Percentiles rank a stretch among this genome's conserved stretches.
Evolutionary conservation across 2,888 invertebrate species (phyloP).

Genomic region (Ypsolopha sequella): DNA sequence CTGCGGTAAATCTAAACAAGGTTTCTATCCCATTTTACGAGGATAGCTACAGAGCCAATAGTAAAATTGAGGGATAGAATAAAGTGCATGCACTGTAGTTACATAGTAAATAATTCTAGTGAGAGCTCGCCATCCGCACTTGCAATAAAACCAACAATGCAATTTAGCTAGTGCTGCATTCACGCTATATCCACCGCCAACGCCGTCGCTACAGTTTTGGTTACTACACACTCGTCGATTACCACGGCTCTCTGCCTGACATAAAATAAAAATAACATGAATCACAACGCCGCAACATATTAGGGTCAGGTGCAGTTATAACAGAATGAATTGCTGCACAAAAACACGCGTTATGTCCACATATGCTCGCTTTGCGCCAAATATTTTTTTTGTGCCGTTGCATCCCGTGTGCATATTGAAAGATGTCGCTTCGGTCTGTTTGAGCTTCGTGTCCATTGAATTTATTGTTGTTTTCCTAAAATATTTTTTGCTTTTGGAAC

Average conservation of each 20-base stretch:
- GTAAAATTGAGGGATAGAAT: slow-evolving; percentile 50
- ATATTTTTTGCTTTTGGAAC: no score
- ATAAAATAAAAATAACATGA: slow-evolving; percentile 27
- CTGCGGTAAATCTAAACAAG: background rate
- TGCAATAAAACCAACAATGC: slow-evolving; percentile 65
- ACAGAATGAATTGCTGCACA: slow-evolving; percentile 14
- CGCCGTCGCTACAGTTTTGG: slow-evolving; percentile 45
- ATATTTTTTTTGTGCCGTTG: background rate
- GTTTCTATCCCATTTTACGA: background rate
- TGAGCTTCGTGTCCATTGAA: slow-evolving; percentile 14
- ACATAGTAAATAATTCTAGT: slow-evolving; percentile 65
- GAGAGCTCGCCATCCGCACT: slow-evolving; percentile 54
- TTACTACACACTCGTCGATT: slow-evolving; percentile 27
- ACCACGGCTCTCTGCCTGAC: slow-evolving; percentile 19
- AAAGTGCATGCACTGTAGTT: slow-evolving; percentile 54
- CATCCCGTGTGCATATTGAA: background rate
- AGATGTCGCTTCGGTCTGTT: background rate
- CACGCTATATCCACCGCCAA: slow-evolving; percentile 31
- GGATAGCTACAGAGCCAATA: slow-evolving; percentile 14
- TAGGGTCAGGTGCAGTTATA: slow-evolving; percentile 19
- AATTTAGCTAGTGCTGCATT: slow-evolving; percentile 61
- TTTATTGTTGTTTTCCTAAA: background rate
- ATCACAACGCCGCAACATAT: slow-evolving; percentile 23
- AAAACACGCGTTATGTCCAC: slow-evolving; percentile 13
- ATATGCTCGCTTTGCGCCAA: slow-evolving; percentile 10